Evolutionary conservation across 2,888 invertebrate genomes (phyloP).

Genomic region (Sisyra terminalis): DNA sequence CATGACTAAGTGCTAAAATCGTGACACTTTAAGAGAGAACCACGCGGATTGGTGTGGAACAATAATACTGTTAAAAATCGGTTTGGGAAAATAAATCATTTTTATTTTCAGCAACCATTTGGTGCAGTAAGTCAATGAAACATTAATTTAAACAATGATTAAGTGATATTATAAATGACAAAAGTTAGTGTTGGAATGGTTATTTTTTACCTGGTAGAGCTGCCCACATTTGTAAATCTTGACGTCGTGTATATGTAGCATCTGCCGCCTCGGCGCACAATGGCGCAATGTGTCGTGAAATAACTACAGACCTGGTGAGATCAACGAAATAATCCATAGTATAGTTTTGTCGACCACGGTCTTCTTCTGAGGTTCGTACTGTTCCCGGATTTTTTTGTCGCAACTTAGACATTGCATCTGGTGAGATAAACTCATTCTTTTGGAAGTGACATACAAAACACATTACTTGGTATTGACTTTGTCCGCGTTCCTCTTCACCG

Average conservation of each 20-base stretch:
- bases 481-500: constrained; percentile 85
- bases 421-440: constrained; percentile 87
- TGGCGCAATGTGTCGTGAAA: constrained; percentile 56
- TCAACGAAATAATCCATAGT: constrained; percentile 73
- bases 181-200: no score
- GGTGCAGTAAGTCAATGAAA: no score
- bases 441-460: constrained; percentile 83
- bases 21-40: no score
- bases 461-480: constrained; percentile 74
- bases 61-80: no score
- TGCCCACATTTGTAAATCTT: constrained; percentile 66
- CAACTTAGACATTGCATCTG: constrained; percentile 92
- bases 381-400: constrained; percentile 49
- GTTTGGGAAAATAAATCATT: no score
- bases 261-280: constrained; percentile 65
- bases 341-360: constrained; percentile 66
- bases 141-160: no score
- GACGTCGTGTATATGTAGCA: constrained; percentile 58
- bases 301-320: constrained; percentile 44
- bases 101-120: no score
- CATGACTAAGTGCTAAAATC: no score
- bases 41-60: no score
- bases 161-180: no score
- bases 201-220: constrained; percentile 47
- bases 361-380: constrained; percentile 79